Base-by-base conservation (phyloP, 2,113 vertebrate species). In the Tinamus guttatus region DNA sequence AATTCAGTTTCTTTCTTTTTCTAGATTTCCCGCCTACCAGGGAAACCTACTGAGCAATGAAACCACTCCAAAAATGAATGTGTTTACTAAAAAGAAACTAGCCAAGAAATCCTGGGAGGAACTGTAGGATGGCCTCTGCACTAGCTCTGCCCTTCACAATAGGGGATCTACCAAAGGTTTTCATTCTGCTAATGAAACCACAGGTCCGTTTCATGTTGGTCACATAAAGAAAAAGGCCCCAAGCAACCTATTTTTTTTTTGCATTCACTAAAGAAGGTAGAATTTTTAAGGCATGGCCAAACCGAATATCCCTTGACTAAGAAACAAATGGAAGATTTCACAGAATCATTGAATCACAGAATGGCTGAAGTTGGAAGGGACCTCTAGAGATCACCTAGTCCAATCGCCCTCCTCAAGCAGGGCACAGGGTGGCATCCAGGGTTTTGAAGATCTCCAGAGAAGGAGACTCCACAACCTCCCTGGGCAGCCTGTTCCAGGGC, bases 11-110 rank as follows among this genome's bases (percentile, higher is more conserved):
- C 51, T 83, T 87, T 89, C 14, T 87, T 90, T 90, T 95, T 91
- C 88, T 88, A 68, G 76, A 87, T 94, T 85, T 89, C 65, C 70
- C 79, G 62, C 73, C 59, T 89, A 22, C 94, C 95, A 47, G 14
- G 91, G 78, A 92, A 93, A 62, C 88, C 93, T 92, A 94, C 90
- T 92, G 90, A 95, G 92, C 32, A 68, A 87, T 65, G 83, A 97
- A 97, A 96, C 45, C 17, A 67, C 81, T 95, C 81, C 74, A 95
- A 89, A 94, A 95, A 45, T 43, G 14, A 76, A 14, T 84, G 24
- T 93, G 86, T 89, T 96, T 95, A 96, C 62, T 69, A 54, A 69
- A 75, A 90, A 90, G 94, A 69, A 56, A 69, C 17, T 62, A 43
- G 92, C 83, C 80, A 96, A 92, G 70, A 95, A 96, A 85, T 79